phyloP scores from a whole-genome alignment of 2,113 vertebrate species.

The Trematocara variabile region DNA sequence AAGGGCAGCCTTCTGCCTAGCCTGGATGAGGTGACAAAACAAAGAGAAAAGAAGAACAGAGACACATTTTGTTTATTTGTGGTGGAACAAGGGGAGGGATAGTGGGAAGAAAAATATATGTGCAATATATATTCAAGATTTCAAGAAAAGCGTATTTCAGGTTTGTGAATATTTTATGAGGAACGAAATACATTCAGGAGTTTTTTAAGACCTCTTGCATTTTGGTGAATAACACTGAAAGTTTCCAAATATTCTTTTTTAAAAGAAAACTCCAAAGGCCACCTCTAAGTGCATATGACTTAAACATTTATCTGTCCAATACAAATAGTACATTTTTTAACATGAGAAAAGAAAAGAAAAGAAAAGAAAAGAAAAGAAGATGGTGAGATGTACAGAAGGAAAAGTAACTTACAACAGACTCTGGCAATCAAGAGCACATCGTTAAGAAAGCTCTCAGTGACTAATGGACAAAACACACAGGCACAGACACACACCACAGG shows the following conservation, averaged over 20 bases:
- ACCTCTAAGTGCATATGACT: neutral
- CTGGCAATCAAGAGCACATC: constrained; percentile 44
- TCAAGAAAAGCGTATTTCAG: neutral
- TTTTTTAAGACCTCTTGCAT: neutral
- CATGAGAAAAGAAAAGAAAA: neutral
- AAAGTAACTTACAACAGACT: constrained; percentile 23
- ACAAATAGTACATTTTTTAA: neutral
- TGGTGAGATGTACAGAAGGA: neutral
- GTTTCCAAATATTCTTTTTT: neutral
- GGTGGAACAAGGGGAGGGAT: neutral
- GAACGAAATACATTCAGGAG: neutral
- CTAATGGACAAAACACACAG: constrained; percentile 22
- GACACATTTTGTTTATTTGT: neutral
- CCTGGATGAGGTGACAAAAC: neutral
- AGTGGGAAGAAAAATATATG: neutral
- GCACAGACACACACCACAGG: constrained; percentile 1
- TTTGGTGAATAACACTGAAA: neutral
- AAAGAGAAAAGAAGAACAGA: neutral
- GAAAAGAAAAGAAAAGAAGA: neutral
- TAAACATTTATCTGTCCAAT: neutral
- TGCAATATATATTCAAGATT: neutral
- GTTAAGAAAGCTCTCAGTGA: constrained; percentile 35
- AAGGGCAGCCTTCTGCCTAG: neutral
- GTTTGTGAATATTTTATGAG: neutral
- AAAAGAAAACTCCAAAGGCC: neutral